These are phyloP conservation scores for Aspidiotus destructor DNA, from an alignment of 2,888 invertebrate genomes.

Conservation along the genomic window DNA sequence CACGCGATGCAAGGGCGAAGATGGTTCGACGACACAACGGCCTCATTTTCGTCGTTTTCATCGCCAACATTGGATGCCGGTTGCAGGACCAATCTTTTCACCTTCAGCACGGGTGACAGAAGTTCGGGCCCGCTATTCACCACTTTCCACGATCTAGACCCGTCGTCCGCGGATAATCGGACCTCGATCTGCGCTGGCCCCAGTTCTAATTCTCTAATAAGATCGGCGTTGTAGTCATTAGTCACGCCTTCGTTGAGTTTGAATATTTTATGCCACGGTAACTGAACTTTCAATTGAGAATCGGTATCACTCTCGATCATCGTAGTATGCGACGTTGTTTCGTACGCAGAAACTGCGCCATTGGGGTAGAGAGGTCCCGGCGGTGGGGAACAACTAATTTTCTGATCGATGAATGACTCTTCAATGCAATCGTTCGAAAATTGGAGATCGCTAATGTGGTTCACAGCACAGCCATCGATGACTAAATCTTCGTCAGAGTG, in stretches of 20 bases:
- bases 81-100: slow-evolving; percentile 32
- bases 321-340: background rate
- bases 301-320: slow-evolving; percentile 4
- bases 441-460: background rate
- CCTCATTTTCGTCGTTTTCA: background rate
- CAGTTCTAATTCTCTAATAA: slow-evolving; percentile 31
- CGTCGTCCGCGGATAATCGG: slow-evolving; percentile 26
- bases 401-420: slow-evolving; percentile 22
- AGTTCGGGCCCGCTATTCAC: slow-evolving; percentile 2
- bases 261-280: slow-evolving; percentile 35
- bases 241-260: slow-evolving; percentile 14
- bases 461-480: background rate
- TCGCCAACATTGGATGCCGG: slow-evolving; percentile 9
- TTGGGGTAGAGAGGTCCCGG: background rate
- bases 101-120: slow-evolving; percentile 31
- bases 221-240: background rate
- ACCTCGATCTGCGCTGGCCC: slow-evolving; percentile 35
- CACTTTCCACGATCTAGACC: slow-evolving; percentile 23
- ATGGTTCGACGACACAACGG: background rate
- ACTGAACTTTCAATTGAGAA: slow-evolving; percentile 32
- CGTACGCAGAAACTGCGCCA: background rate
- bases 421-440: slow-evolving; percentile 8
- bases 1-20: background rate
- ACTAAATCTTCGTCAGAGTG: background rate
- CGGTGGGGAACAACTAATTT: slow-evolving; percentile 4